A percentile compares a stretch with the other conserved stretches of the same genome.
Evolutionary conservation across 2,113 vertebrate genomes (phyloP).

Genomic region (Chloebia gouldiae): DNA sequence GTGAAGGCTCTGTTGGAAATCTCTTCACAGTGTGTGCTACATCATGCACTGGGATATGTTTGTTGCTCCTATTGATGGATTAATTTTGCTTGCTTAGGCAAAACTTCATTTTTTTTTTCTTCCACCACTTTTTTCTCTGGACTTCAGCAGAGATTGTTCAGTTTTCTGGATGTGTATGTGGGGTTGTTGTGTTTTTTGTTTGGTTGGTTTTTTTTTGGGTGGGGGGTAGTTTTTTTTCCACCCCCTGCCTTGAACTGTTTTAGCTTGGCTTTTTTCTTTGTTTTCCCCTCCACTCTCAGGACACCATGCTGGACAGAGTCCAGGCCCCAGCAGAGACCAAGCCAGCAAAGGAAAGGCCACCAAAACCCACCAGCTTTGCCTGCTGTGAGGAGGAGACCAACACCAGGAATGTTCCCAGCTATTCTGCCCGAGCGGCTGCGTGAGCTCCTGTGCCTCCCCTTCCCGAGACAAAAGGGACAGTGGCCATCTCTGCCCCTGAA

Average conservation of each 20-base stretch:
- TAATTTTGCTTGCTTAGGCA: neutral
- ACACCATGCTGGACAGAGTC: accelerated
- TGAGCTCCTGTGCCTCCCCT: neutral
- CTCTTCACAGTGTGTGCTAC: accelerated
- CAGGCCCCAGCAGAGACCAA: neutral
- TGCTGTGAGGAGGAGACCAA: neutral
- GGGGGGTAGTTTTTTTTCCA: no score
- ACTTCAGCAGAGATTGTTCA: neutral
- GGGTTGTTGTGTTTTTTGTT: no score
- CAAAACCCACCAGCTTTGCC: neutral
- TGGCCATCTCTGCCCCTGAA: neutral
- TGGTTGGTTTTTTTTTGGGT: no score
- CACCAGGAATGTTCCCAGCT: neutral
- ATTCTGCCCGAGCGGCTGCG: accelerated
- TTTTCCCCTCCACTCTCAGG: neutral
- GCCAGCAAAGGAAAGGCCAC: neutral
- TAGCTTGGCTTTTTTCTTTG: no score
- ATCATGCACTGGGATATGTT: accelerated
- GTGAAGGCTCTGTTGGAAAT: no score
- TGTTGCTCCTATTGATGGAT: neutral
- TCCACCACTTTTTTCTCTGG: neutral
- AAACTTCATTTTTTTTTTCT: neutral
- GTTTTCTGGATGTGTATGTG: neutral
- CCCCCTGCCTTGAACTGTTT: neutral
- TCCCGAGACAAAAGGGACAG: neutral